Base-by-base conservation (phyloP, 1,140 invertebrate genomes). In the Glomeris maerens region DNA sequence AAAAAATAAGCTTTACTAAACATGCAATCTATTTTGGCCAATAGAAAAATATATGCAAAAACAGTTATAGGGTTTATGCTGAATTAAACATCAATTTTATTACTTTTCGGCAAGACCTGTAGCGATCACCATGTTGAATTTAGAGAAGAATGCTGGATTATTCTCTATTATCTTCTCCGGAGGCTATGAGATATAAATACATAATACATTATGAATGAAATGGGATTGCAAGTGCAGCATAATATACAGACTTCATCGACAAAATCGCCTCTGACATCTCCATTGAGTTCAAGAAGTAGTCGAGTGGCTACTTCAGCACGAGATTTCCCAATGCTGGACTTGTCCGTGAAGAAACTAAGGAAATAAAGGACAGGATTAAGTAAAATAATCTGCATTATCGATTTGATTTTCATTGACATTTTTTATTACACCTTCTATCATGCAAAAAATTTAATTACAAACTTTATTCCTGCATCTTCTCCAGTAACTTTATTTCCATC, bases 381-480 rank as follows among this genome's bases (percentile, higher is more conserved):
- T 5, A 42, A 17, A 21, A 42, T 21, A 42, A 5, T 5, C 23
- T 42, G 23, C 23, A n/a, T n/a, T n/a, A n/a, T n/a, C n/a, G n/a
- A 17, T 36, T 36, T 13, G 17, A 36, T 13, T 10, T 36, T 3
- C 5, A 46, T 46, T 17, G 4, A 45, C 10, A 27, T 25, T 25
- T 27, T 5, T 45, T 10, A 22, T 42, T 42, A 42, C 5, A 42
- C 17, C 5, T 20, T 5, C 4, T 7, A 42, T 42, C 23, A 5
- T 42, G 10, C 17, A 17, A 10, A 36, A 36, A 36, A 36, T 31
- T 39, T n/a, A 53, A 48, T n/a, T 23, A 64, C 67, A 70, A 76
- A 89, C 84, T 96, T 96, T 58, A 82, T 83, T 23, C 89, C 91
- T 53, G 93, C 76, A 70, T 98, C 92, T 67, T 93, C 86, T 52